These are phyloP conservation scores for Eristalinus sepulchralis DNA, from an alignment of 2,888 invertebrate species.

Conservation along the genomic window DNA sequence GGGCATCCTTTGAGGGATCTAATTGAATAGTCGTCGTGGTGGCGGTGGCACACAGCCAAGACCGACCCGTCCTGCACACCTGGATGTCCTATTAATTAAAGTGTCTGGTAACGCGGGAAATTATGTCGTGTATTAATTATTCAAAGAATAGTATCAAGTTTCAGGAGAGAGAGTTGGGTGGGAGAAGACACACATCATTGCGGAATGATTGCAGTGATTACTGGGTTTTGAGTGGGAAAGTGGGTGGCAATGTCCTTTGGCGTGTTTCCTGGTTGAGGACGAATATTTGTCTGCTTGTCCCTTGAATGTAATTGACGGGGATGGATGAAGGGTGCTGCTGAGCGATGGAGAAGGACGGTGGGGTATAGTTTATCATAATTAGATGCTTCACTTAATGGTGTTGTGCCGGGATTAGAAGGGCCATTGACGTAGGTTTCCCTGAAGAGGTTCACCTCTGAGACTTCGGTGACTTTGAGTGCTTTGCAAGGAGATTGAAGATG, in stretches of 20 bases:
- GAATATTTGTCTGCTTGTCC: neutral
- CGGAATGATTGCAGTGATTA: neutral
- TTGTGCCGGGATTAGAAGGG: neutral
- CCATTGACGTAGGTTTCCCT: neutral
- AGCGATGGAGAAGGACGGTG: neutral
- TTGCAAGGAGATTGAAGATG: neutral
- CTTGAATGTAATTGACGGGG: neutral
- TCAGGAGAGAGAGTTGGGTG: neutral
- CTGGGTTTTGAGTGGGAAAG: neutral
- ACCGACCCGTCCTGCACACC: neutral
- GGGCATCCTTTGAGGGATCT: neutral
- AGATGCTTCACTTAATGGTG: neutral
- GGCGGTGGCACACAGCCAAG: neutral
- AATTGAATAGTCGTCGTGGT: slow-evolving; percentile 47
- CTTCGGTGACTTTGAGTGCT: neutral
- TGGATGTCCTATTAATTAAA: slow-evolving; percentile 60
- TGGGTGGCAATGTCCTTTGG: neutral
- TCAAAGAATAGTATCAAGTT: slow-evolving; percentile 42
- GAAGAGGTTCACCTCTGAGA: neutral
- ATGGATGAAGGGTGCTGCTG: neutral
- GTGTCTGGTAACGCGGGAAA: slow-evolving; percentile 28
- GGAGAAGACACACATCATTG: neutral
- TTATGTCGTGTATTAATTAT: slow-evolving; percentile 45
- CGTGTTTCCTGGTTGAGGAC: neutral
- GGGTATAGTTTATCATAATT: neutral